A percentile compares a stretch with the other conserved stretches of the same genome.
Evolutionary conservation across 2,797 vertebrate genomes (phyloP).

Genomic region (Malacoraja senta): DNA sequence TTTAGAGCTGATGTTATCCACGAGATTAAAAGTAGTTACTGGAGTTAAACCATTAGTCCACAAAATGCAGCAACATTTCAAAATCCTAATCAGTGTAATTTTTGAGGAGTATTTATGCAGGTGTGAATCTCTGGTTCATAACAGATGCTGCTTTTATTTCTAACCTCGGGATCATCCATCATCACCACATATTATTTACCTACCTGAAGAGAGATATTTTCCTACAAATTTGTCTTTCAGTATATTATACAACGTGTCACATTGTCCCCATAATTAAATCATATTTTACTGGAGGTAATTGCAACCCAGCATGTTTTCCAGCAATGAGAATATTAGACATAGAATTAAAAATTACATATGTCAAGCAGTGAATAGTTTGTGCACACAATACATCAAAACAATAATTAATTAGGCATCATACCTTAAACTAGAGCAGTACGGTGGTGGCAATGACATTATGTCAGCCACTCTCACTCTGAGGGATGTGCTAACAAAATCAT

Average conservation of each 20-base stretch:
- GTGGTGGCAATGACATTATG: conserved; percentile 51
- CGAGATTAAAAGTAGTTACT: neutral
- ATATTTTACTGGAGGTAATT: neutral
- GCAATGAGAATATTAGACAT: neutral
- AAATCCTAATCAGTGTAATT: neutral
- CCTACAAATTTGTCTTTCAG: neutral
- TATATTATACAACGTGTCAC: neutral
- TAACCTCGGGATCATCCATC: neutral
- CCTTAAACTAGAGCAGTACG: neutral
- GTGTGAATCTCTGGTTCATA: neutral
- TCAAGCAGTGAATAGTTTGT: neutral
- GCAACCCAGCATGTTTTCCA: neutral
- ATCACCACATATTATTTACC: neutral
- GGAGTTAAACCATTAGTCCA: neutral
- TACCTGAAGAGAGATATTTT: neutral
- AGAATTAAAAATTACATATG: conserved; percentile 1
- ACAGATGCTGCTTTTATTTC: neutral
- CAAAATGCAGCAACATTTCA: neutral
- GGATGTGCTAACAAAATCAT: conserved; percentile 57
- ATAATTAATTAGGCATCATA: neutral
- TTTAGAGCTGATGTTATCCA: neutral
- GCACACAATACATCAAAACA: conserved; percentile 19
- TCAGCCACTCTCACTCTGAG: conserved; percentile 53
- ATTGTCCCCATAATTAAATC: neutral
- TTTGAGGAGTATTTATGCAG: neutral